Base-by-base conservation (phyloP, 2,888 invertebrate species). In the Campopleginae sp. region DNA sequence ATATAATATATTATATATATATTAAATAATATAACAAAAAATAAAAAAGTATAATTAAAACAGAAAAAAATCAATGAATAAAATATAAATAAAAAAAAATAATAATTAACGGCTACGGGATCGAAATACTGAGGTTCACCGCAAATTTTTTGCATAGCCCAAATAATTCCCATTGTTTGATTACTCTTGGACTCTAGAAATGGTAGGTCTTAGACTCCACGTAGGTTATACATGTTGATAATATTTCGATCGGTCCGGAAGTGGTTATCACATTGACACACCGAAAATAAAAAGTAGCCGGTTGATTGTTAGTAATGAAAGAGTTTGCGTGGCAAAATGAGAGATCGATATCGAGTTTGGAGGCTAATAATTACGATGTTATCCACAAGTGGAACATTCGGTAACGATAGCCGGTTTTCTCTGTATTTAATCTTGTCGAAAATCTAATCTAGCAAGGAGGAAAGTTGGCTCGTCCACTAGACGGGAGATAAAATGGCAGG, bases 331-430 rank as follows among this genome's bases (percentile, higher is more conserved):
- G 58, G 27, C 58, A 27, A 58, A 58, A 27, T 58, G 58, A 27
- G 23, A 58, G 58, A 58, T 58, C 58, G 58, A 58, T 58, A 58
- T 58, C 58, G 58, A 14, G 23, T 27, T 27, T 0, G 4, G 0
- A 58, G 58, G 58, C 14, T 58, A 58, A 58, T 58, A 58, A 58
- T 58, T 58, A 63, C 31, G 63, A 63, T 38, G n/a, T 33, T 63
- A 33, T 38, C 63, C 33, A 33, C 38, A 63, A 63, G 63, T 33
- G 63, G 33, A 33, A n/a, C 63, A 27, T 63, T 46, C 44, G 27
- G 17, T 19, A 17, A 23, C 3, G 46, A 46, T 23, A 27, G 17
- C 14, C 19, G 3, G 17, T 44, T 46, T 42, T 27, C 46, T 17
- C 44, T 68, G 19, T 23, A 19, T 23, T 19, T 33, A 38, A 33